Evolutionary conservation across 2,797 vertebrate genomes (phyloP), one percentile per base, ranked within the genome.

Genomic region (Anguilla pacifica): DNA sequence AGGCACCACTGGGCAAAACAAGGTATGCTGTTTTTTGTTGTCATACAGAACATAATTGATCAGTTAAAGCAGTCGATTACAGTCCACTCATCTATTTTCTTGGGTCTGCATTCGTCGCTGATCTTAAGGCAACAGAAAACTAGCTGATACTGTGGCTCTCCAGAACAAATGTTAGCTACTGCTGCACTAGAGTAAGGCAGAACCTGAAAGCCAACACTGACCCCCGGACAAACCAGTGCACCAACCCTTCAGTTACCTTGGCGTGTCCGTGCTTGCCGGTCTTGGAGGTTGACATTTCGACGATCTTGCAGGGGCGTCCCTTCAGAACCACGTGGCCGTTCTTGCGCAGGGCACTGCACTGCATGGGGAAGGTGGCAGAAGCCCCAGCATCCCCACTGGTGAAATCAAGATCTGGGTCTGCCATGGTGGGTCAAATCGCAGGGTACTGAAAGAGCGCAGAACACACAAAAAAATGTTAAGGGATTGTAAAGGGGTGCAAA

Each of bases 211-310:
- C 72, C 1, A 77, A 15, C 72, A 13, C 13, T 53, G 51, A 53
- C 17, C 15, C 15, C 15, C 17, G 17, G 57, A 17, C 57, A 17
- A 3, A 59, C 57, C 57, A 19, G 17, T 19, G 64, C 2, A 19
- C 61, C 46, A n/a, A 13, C 28, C 2, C 61, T 0, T 2, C 0
- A 28, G n/a, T 94, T 96, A 99, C 98, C 97, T 99, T 99, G 86
- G 98, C 98, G 87, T 99, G 98, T 51, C 98, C 98, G 43, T 99
- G 98, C 93, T 99, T 99, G 92, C 98, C 98, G 15, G 97, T 99
- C 93, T 99, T 99, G 15, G 98, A 99, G 90, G 98, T 99, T 92
- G 96, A 95, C 98, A 99, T 98, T 90, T 99, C 98, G 22, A 99
- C 97, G 83, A 99, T 99, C 95, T 98, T 99, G 93, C 98, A 99